Evolutionary conservation across 2,797 vertebrate genomes (phyloP).

Genomic region (Perodicticus potto): DNA sequence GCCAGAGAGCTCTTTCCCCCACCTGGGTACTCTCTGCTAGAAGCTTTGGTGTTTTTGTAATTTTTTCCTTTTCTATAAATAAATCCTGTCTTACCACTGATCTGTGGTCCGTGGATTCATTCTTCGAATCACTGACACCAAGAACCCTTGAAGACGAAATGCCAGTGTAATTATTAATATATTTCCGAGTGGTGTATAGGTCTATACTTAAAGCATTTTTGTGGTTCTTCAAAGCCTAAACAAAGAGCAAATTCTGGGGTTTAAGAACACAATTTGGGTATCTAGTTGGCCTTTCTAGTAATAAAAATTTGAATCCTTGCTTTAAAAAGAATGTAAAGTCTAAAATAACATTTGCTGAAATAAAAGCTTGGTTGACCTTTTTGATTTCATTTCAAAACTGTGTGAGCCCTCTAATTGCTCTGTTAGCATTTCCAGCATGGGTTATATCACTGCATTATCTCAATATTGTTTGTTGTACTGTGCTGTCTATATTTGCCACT

Average conservation of each 20-base stretch:
- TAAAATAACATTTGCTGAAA: slow-evolving; percentile 52
- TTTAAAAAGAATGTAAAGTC: slow-evolving; percentile 47
- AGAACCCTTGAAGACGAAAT: no score
- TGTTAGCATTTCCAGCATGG: slow-evolving; percentile 39
- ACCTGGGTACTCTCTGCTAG: no score
- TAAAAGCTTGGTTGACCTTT: slow-evolving; percentile 54
- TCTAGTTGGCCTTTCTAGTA: background rate
- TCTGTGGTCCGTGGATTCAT: no score
- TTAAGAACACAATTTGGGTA: slow-evolving; percentile 41
- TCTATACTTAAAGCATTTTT: background rate
- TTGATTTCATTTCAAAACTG: background rate
- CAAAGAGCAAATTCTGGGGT: background rate
- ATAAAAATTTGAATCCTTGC: slow-evolving; percentile 37
- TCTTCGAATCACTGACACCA: no score
- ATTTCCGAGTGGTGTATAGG: background rate
- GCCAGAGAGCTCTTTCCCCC: no score
- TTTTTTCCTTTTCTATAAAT: no score
- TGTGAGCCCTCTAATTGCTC: slow-evolving; percentile 50
- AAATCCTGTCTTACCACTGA: no score
- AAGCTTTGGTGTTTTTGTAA: no score
- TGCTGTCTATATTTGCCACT: slow-evolving; percentile 40
- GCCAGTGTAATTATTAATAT: no score
- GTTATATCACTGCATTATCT: slow-evolving; percentile 52
- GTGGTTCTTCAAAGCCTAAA: slow-evolving; percentile 29
- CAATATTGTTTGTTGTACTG: slow-evolving; percentile 26